Base-by-base conservation (phyloP, 2,797 vertebrate species). In the Squalus acanthias region DNA sequence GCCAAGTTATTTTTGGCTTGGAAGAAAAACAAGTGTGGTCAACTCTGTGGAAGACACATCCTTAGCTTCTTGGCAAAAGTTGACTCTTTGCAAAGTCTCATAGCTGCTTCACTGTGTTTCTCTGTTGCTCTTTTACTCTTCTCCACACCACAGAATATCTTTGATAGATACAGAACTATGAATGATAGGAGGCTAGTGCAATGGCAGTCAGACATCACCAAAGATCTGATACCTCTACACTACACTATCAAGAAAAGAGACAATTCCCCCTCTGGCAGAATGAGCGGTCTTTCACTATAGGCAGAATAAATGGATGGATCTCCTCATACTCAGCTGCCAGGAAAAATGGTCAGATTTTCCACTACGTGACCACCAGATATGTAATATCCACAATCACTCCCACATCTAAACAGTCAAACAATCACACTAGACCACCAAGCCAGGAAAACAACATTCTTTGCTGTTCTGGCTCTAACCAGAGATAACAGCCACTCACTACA, bases 371-470 rank as follows among this genome's bases (percentile, higher is more conserved):
- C n/a, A 93, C 91, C n/a, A 93, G 65, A 65, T 67, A 67, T 12
- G n/a, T 93, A 17, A 67, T 69, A 93, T 17, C 63, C 17, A 67
- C 91, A 69, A 92, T 92, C 89, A 92, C 5, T 50, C 82, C 33
- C 33, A n/a, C 60, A 65, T 92, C 89, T 92, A 65, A 93, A 46
- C 63, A 67, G 91, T 93, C 63, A 93, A 93, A 93, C 63, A 46
- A 93, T 93, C 65, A 69, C 65, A 93, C 63, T 13, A 69, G 91
- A 93, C 63, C 91, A 93, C 63, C 91, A 93, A 93, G 91, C 69
- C 22, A 93, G 39, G 63, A 93, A 91, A 93, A 46, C 63, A 93
- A 69, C 91, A 93, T 93, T 69, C 91, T 46, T 93, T 69, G 39
- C 63, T 69, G 63, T 15, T 69, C 91, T 93, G 91, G 65, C n/a